Evolutionary conservation across 1,140 invertebrate species (phyloP).

Genomic region (Drosophila nasuta): DNA sequence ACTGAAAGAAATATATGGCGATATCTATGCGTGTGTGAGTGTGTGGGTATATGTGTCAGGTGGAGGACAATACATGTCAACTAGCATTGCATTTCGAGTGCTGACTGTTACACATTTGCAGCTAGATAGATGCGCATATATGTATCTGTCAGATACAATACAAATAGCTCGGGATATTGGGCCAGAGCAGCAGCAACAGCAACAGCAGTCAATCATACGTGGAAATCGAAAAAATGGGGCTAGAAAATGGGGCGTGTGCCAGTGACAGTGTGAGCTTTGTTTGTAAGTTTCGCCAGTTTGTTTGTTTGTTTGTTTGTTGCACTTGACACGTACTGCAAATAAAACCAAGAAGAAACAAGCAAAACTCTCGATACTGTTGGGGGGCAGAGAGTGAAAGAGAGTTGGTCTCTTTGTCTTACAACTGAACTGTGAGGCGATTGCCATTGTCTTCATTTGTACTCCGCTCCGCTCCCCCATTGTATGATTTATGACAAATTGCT

Average conservation of each 20-base stretch:
- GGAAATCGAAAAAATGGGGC: constrained; percentile 29
- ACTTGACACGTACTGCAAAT: constrained; percentile 70
- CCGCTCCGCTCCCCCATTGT: background rate
- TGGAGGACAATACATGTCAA: constrained; percentile 63
- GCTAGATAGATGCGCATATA: constrained; percentile 57
- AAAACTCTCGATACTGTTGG: constrained; percentile 31
- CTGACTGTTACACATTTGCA: constrained; percentile 70
- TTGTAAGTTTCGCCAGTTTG: background rate
- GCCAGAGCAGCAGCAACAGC: background rate
- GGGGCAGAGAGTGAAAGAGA: constrained; percentile 22
- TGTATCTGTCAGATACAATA: constrained; percentile 67
- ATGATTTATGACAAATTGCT: constrained; percentile 52
- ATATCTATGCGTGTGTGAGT: constrained; percentile 18
- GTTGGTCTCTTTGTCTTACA: constrained; percentile 37
- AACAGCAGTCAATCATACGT: constrained; percentile 56
- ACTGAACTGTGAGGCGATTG: constrained; percentile 18
- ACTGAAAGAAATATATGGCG: constrained; percentile 26
- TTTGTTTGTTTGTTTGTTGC: constrained; percentile 52
- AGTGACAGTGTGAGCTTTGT: constrained; percentile 21
- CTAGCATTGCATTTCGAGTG: constrained; percentile 54
- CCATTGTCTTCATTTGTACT: constrained; percentile 27
- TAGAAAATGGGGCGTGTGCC: constrained; percentile 10
- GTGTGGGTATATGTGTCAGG: constrained; percentile 1
- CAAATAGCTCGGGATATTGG: constrained; percentile 52
- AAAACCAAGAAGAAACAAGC: constrained; percentile 42